These are phyloP conservation scores for Noctua comes DNA, from an alignment of 2,888 invertebrate species.

Conservation along the genomic window DNA sequence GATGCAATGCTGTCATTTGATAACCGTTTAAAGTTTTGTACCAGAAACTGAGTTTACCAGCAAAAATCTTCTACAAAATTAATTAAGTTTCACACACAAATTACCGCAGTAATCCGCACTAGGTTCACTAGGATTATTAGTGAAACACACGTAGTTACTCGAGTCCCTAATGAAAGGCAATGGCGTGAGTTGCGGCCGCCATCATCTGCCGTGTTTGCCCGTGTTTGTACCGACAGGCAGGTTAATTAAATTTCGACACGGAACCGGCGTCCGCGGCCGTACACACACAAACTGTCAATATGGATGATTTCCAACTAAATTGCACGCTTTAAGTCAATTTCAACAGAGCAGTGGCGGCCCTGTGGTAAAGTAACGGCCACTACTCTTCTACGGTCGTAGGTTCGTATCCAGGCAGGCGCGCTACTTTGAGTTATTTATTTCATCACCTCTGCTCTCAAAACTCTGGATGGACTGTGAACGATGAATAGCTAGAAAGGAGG, in stretches of 20 bases:
- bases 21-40: background rate
- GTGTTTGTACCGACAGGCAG: constrained; percentile 65
- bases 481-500: background rate
- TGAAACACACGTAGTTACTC: constrained; percentile 56
- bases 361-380: background rate
- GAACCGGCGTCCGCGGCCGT: constrained; percentile 61
- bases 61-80: constrained; percentile 1
- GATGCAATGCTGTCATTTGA: background rate
- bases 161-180: constrained; percentile 77
- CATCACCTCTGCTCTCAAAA: background rate
- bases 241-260: constrained; percentile 83
- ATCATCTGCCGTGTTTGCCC: constrained; percentile 65
- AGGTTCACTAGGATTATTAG: constrained; percentile 61
- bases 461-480: background rate
- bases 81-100: constrained; percentile 43
- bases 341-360: background rate
- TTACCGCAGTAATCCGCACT: constrained; percentile 36
- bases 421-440: background rate
- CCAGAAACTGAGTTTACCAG: background rate
- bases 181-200: constrained; percentile 64
- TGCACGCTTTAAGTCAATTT: constrained; percentile 10
- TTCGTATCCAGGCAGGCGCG: background rate
- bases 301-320: constrained; percentile 54
- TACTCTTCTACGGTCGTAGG: background rate
- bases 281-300: constrained; percentile 47